Conservation (phyloP, 2,797 vertebrate genomes). For the Myripristis murdjan region DNA sequence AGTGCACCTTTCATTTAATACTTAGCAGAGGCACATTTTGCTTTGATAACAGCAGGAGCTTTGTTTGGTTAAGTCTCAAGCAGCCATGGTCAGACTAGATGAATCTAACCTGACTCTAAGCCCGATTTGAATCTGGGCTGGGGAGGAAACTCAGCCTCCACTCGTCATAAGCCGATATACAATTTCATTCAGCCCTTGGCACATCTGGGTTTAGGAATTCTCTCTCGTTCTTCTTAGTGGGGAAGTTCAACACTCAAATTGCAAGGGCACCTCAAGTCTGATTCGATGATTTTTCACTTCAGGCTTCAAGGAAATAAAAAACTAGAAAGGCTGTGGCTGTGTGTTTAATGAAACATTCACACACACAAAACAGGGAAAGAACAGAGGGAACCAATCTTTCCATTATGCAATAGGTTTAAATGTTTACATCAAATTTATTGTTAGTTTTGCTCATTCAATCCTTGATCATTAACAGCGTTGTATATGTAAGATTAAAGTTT, state of each 20-base stretch:
- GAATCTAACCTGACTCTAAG: no score
- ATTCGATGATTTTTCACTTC: no score
- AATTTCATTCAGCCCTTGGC: no score
- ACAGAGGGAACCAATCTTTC: slow-evolving; percentile 1
- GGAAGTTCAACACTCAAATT: neutral
- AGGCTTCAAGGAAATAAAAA: neutral
- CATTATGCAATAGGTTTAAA: neutral
- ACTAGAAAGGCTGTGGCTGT: neutral
- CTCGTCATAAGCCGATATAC: no score
- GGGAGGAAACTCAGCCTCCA: no score
- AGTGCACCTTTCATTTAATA: neutral
- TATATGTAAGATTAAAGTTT: slow-evolving; percentile 11
- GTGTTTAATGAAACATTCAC: neutral
- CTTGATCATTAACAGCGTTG: neutral
- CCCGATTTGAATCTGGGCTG: no score
- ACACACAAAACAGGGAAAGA: slow-evolving; percentile 2
- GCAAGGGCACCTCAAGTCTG: neutral
- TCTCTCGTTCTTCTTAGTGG: neutral
- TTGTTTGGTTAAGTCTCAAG: no score
- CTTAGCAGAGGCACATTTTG: neutral
- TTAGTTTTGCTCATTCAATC: neutral
- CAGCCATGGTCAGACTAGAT: no score
- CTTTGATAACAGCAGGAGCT: neutral
- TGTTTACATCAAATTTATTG: neutral
- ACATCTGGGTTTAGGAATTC: neutral